These are phyloP conservation scores for Phaethon lepturus DNA, from an alignment of 2,113 vertebrate species.

Conservation along the genomic window DNA sequence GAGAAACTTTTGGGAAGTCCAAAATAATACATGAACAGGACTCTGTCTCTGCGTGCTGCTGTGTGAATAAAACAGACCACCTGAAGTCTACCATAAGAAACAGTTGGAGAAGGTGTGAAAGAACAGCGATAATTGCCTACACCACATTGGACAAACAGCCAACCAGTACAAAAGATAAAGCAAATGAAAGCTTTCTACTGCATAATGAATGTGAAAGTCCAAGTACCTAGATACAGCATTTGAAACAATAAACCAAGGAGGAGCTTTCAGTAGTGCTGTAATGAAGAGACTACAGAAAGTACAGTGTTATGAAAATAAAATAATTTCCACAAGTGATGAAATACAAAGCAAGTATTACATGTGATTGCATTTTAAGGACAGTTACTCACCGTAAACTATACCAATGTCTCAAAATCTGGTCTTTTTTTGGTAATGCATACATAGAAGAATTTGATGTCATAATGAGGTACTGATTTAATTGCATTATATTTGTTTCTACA, in stretches of 20 bases:
- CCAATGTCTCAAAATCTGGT: conserved; percentile 18
- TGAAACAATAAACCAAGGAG: not conserved
- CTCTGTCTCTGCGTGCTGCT: not conserved
- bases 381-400: conserved; percentile 4
- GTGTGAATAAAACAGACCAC: not conserved
- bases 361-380: conserved; percentile 7
- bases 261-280: not conserved
- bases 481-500: conserved; percentile 53
- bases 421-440: not conserved
- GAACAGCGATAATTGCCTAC: not conserved
- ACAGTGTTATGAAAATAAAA: not conserved
- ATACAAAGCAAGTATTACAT: not conserved
- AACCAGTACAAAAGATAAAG: not conserved
- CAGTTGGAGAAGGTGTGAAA: not conserved
- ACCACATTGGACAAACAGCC: not conserved
- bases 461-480: conserved; percentile 50
- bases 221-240: not conserved
- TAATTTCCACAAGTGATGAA: not conserved
- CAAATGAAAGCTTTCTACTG: not conserved
- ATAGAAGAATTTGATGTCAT: conserved; percentile 26
- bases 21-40: not conserved
- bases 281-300: not conserved
- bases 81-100: not conserved
- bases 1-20: conserved; percentile 13
- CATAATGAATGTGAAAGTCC: not conserved